Base-by-base conservation (phyloP, 2,113 vertebrate species). In the Willisornis vidua region DNA sequence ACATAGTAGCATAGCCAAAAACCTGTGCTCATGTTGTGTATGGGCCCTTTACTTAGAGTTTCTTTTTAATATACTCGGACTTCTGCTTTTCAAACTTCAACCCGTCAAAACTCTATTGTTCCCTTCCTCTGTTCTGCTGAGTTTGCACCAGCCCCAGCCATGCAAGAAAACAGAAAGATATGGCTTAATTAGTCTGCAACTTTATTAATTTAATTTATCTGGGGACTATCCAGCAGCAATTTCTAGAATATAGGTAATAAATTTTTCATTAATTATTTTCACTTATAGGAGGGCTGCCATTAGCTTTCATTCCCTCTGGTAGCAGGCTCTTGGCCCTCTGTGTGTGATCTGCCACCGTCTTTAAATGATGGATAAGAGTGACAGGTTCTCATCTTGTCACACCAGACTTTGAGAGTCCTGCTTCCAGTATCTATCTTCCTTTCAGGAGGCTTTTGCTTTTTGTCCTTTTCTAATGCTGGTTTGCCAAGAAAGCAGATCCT, bases 191-290 rank as follows among this genome's bases (percentile, higher is more conserved):
- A 94, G 52, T 79, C 68, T 92, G 68, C 66, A 91, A 82, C 49
- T 96, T 94, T 97, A 91, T 95, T 94, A 96, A 96, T 93, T 96
- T 96, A 92, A 95, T 95, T 94, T 91, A 88, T 96, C 92, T 93
- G 75, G 89, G 94, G 93, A 96, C 84, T 74, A 94, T 96, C 89
- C 91, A 94, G 76, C 80, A 93, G 86, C 61, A 93, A 70, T 90
- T 96, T 92, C 79, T 81, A 51, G 72, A 80, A 51, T 92, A 89
- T 35, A 94, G 89, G 79, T 93, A 85, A 94, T 95, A 95, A 92
- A 92, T 94, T 94, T 88, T 97, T 95, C 85, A 93, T 96, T 95
- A 93, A 89, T 90, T 90, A 92, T 97, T 96, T 97, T 92, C 59
- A n/a, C 43, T 88, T 70, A 18, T 57, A 85, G n/a, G 45, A 93